These are phyloP conservation scores for Carlito syrichta DNA, from an alignment of 2,113 vertebrate species.

Conservation along the genomic window DNA sequence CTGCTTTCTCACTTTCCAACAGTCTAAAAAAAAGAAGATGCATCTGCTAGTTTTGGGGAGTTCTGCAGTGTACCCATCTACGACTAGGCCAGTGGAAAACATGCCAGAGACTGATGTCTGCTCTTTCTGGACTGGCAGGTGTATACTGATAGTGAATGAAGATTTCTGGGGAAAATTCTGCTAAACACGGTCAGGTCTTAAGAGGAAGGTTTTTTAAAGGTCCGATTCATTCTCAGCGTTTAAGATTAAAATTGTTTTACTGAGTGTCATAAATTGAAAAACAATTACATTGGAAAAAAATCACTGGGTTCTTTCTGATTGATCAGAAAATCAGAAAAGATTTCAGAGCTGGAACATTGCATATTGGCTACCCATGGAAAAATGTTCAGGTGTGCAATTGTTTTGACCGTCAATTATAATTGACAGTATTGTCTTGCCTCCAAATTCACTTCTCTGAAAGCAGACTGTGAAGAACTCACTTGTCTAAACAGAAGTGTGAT, in stretches of 20 bases:
- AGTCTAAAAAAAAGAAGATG: too few relatives aligned
- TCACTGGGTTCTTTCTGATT: conserved; percentile 41
- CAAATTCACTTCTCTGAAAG: conserved; percentile 54
- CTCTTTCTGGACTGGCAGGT: neutral
- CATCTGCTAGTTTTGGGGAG: neutral
- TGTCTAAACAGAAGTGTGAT: conserved; percentile 64
- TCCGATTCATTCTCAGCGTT: neutral
- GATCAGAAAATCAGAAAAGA: conserved; percentile 43
- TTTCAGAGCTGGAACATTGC: conserved; percentile 34
- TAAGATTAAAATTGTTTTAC: conserved; percentile 6
- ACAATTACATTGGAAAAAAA: neutral
- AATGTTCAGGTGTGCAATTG: conserved; percentile 65
- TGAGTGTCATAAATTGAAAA: conserved; percentile 32
- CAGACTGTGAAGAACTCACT: conserved; percentile 57
- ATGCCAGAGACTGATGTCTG: neutral
- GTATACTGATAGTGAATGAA: neutral
- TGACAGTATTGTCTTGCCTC: conserved; percentile 59
- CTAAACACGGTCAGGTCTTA: neutral
- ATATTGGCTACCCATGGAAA: conserved; percentile 24
- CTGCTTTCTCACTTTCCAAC: too few relatives aligned
- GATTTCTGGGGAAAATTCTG: conserved; percentile 17
- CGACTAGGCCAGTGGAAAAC: neutral
- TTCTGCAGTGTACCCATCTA: neutral
- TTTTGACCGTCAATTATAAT: conserved; percentile 50
- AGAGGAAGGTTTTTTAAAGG: conserved; percentile 5